A percentile compares a stretch with the other conserved stretches of the same genome.
Evolutionary conservation across 2,113 vertebrate genomes (phyloP).

Genomic region (Eulemur macaco): DNA sequence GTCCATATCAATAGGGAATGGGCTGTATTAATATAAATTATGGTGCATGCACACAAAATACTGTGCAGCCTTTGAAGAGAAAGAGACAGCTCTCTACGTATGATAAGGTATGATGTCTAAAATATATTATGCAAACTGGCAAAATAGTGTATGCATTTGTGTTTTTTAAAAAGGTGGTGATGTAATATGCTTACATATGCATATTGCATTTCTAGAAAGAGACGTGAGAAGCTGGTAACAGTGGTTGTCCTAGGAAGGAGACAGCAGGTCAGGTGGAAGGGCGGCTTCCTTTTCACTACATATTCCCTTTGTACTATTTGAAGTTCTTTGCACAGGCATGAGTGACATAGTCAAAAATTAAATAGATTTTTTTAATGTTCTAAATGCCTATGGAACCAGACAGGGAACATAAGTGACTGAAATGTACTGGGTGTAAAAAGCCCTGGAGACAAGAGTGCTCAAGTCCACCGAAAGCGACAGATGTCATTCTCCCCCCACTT

Average conservation of each 20-base stretch:
- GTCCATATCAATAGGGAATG: background rate
- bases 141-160: background rate
- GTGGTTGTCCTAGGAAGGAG: background rate
- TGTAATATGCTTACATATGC: rapidly evolving
- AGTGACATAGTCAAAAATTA: background rate
- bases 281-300: background rate
- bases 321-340: background rate
- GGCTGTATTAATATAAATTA: background rate
- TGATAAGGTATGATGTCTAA: background rate
- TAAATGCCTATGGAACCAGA: background rate
- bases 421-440: background rate
- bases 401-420: background rate
- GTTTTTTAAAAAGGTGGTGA: background rate
- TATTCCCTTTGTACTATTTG: background rate
- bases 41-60: background rate
- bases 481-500: background rate
- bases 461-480: background rate
- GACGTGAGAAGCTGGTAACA: background rate
- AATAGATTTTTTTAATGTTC: background rate
- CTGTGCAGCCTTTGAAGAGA: background rate
- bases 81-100: background rate
- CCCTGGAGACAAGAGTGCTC: background rate
- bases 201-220: background rate
- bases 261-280: background rate
- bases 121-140: background rate